These are phyloP conservation scores for Serrognathus titanus DNA, from an alignment of 2,888 invertebrate species.

Conservation along the genomic window DNA sequence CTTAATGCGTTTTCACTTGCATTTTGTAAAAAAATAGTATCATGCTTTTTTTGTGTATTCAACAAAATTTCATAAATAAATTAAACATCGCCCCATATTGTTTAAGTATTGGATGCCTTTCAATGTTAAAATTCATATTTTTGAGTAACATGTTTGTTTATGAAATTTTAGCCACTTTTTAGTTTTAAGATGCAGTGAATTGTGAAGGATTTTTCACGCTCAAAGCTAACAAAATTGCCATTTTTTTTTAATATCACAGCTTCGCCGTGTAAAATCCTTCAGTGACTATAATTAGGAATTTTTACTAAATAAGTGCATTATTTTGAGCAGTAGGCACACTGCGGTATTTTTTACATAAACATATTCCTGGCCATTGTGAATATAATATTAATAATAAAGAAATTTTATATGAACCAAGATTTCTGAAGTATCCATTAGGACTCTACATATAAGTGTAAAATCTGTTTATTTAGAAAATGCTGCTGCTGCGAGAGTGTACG, in stretches of 20 bases:
- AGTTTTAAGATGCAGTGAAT: conserved; percentile 8
- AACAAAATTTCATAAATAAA: conserved; percentile 12
- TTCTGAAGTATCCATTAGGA: conserved; percentile 6
- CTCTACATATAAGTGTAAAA: conserved; percentile 8
- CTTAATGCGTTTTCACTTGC: conserved; percentile 25
- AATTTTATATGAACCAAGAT: conserved; percentile 27
- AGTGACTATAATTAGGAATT: conserved; percentile 38
- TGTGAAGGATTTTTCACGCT: conserved; percentile 13
- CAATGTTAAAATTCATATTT: conserved; percentile 4
- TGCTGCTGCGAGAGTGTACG: conserved; percentile 37
- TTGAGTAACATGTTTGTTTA: conserved; percentile 3
- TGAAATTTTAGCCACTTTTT: conserved; percentile 2
- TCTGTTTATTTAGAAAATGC: conserved; percentile 41
- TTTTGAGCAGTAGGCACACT: conserved; percentile 20
- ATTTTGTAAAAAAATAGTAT: conserved; percentile 26
- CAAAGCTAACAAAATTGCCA: conserved; percentile 3
- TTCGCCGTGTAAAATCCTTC: conserved; percentile 36
- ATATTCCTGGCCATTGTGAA: conserved; percentile 28
- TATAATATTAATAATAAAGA: conserved; percentile 25
- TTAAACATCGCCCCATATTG: background rate
- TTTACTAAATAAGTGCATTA: conserved; percentile 46
- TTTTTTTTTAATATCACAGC: background rate
- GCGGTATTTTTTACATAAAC: conserved; percentile 41
- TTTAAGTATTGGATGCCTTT: conserved; percentile 1
- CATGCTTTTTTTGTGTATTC: conserved; percentile 25